Percentiles rank a stretch among this genome's conserved stretches.
phyloP scores from a whole-genome alignment of 2,888 invertebrate genomes.

The Lithophane leautieri region DNA sequence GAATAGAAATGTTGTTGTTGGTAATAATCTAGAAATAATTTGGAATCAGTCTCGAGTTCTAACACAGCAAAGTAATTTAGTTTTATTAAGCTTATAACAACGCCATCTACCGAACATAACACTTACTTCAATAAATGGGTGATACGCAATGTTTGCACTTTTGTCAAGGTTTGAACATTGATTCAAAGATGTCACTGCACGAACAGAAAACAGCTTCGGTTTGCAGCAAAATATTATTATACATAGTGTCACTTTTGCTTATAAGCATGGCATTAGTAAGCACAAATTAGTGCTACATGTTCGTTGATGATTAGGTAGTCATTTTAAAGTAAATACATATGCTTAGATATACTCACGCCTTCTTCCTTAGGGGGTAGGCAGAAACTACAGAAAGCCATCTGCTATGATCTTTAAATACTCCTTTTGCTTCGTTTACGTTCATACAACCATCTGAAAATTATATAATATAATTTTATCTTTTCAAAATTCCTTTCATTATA shows the following conservation, averaged over 20 bases:
- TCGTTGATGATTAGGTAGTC: too few relatives aligned
- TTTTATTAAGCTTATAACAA: neutral
- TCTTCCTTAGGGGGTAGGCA: too few relatives aligned
- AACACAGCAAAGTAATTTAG: neutral
- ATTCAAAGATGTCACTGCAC: constrained; percentile 17
- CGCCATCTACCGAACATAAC: constrained; percentile 17
- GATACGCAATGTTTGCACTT: neutral
- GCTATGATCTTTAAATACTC: too few relatives aligned
- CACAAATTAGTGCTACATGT: too few relatives aligned
- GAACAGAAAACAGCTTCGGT: neutral
- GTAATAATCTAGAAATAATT: neutral
- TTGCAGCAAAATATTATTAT: neutral
- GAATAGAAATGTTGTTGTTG: neutral
- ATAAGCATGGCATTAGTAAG: too few relatives aligned
- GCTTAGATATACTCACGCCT: too few relatives aligned
- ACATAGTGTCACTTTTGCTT: fast-evolving
- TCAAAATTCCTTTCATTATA: too few relatives aligned
- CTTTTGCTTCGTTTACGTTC: too few relatives aligned
- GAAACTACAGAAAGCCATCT: too few relatives aligned
- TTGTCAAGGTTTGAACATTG: neutral
- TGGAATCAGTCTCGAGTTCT: too few relatives aligned
- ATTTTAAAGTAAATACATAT: neutral
- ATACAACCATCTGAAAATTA: too few relatives aligned
- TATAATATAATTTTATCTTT: neutral
- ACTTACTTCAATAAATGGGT: neutral